Evolutionary conservation across 2,113 vertebrate species (phyloP), one percentile per base, ranked within the genome.

Genomic region (Ramphastos sulfuratus): DNA sequence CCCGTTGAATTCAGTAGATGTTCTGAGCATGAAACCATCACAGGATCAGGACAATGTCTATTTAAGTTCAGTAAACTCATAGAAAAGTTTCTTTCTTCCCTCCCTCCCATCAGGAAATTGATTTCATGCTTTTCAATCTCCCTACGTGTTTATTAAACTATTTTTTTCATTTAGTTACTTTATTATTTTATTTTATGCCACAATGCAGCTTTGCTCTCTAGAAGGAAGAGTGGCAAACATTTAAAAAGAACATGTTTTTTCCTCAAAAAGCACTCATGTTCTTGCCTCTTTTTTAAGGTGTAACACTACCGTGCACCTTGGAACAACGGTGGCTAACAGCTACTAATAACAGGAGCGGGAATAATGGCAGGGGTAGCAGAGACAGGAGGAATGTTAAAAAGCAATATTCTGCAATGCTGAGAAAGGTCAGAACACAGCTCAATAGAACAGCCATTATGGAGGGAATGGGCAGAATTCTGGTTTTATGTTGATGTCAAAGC

Each of bases 401-500:
- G 91, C 96, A 97, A 67, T 96, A 91, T 96, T 96, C 95, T 96
- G 96, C 95, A 95, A 12, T 78, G 96, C 95, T 96, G 95, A 87
- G 87, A 96, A 96, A 97, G 97, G 97, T 97, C 97, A 97, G 91
- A 95, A 85, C 30, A 71, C 95, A 96, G 85, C 30, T 90, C 93
- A 95, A 79, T 92, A 96, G 96, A 97, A 97, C 96, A 97, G 87
- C 91, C 72, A 88, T 97, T 97, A 78, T 95, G 92, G 95, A 91
- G 93, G 90, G 80, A 95, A 94, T 76, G 79, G 93, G 84, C 80
- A 91, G 95, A 96, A 89, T 89, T 95, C 91, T 97, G 76, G 89
- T 97, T 98, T 98, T 97, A 93, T 97, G 93, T 93, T 91, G 85
- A 95, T 97, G 96, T 97, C 97, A 98, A 88, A 92, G 88, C 80